Base-by-base conservation (phyloP, 2,113 vertebrate species). In the Erythrolamprus reginae region DNA sequence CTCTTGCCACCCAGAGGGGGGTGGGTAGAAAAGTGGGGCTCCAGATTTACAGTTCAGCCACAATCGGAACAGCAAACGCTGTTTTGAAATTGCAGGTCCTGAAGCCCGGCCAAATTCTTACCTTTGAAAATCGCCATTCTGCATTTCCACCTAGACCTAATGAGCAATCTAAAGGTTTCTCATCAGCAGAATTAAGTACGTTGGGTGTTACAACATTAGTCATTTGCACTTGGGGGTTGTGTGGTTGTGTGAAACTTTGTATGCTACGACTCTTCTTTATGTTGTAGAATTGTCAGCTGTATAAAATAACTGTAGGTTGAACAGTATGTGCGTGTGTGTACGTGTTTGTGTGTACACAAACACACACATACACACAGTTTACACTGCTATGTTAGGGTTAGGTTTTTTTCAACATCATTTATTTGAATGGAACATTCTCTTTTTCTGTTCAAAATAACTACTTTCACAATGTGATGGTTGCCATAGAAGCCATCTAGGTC, bases 11-110 rank as follows among this genome's bases (percentile, higher is more conserved):
- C 0, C 77, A 93, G 61, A 1, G 89, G 33, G 47, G 92, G 93
- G 33, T 42, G 92, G 93, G 50, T 55, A 88, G 61, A 83, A 48
- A 92, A 82, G 24, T 0, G 0, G 42, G 51, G 87, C 12, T 1
- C 56, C 1, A 24, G 51, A 5, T n/a, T 9, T 89, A 55, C 1
- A 89, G 55, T 85, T 87, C 15, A 33, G 12, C 13, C 21, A 0
- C 47, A 55, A 38, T 52, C 48, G 0, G 0, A 0, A 10, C 33
- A 84, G 45, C 0, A 19, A 7, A 0, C 45, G 8, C 15, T 85
- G 17, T 3, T 70, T 33, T 2, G 15, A 23, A 51, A 87, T 24
- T 8, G 26, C 12, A 91, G 24, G 87, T 38, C 15, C 8, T 0
- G 23, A 10, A 89, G 56, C 61, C 82, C 6, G 42, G 47, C n/a